phyloP scores from a whole-genome alignment of 2,113 vertebrate genomes.

The Phasianus colchicus region DNA sequence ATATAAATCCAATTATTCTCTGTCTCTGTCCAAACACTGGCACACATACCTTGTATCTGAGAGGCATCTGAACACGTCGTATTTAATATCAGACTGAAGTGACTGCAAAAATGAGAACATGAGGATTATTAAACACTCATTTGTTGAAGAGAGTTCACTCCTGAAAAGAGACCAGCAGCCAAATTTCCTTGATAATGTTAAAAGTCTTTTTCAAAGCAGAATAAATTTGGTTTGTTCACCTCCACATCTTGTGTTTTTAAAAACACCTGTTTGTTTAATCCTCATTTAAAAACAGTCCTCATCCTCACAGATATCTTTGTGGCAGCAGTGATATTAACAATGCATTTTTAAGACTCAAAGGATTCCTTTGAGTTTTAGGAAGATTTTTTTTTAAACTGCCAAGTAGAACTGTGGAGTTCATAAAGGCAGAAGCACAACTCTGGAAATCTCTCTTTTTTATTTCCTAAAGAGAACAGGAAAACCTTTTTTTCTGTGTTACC shows the following conservation, averaged over 20 bases:
- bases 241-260: not conserved
- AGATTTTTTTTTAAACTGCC: not conserved
- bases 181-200: slow-evolving; percentile 44
- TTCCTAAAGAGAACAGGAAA: not conserved
- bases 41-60: slow-evolving; percentile 54
- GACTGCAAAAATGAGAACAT: slow-evolving; percentile 61
- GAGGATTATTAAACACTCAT: slow-evolving; percentile 54
- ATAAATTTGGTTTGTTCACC: not conserved
- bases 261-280: slow-evolving; percentile 36
- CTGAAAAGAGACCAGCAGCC: not conserved
- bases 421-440: not conserved
- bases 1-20: slow-evolving; percentile 81
- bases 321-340: not conserved
- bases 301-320: not conserved
- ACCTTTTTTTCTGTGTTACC: not conserved
- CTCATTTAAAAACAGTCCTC: not conserved
- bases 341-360: not conserved
- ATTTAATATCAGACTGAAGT: slow-evolving; percentile 73
- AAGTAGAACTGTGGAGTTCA: not conserved
- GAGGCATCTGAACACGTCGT: slow-evolving; percentile 63
- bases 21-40: slow-evolving; percentile 73
- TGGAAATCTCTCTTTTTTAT: not conserved
- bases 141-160: slow-evolving; percentile 42
- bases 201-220: slow-evolving; percentile 44
- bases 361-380: not conserved